Evolutionary conservation across 2,113 vertebrate species (phyloP).

Genomic region (Murina feae): DNA sequence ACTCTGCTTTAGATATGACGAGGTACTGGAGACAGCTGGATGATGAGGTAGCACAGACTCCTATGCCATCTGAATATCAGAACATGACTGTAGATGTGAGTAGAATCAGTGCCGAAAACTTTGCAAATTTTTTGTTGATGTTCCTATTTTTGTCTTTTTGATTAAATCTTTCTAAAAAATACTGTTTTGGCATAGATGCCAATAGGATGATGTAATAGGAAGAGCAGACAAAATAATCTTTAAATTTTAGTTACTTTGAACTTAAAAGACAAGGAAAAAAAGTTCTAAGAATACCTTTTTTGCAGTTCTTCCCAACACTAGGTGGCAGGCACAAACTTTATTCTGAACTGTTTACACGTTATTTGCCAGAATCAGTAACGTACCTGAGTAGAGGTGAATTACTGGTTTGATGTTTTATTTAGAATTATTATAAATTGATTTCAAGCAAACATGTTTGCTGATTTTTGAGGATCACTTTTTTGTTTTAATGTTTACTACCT

Average conservation of each 20-base stretch:
- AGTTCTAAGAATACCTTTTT: neutral
- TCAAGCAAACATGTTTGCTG: neutral
- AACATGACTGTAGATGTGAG: conserved; percentile 90
- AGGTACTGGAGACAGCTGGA: conserved; percentile 90
- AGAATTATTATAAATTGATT: conserved; percentile 13
- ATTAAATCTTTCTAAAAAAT: neutral
- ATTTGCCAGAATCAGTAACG: neutral
- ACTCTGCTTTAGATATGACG: conserved; percentile 89
- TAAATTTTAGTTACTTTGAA: conserved; percentile 1
- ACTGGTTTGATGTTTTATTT: conserved; percentile 6
- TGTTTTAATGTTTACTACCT: neutral
- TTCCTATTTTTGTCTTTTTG: neutral
- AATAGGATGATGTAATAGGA: neutral
- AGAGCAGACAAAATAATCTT: neutral
- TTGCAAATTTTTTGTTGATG: neutral
- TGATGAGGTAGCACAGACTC: conserved; percentile 88
- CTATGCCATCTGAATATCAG: conserved; percentile 93
- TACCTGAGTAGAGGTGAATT: neutral
- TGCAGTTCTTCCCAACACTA: conserved; percentile 53
- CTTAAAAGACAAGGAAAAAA: neutral
- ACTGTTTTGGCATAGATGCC: neutral
- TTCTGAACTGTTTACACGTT: conserved; percentile 3
- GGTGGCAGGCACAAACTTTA: conserved; percentile 54
- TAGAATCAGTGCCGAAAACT: neutral
- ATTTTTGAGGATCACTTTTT: conserved; percentile 13